These are phyloP conservation scores for Chironomus striatipennis DNA, from an alignment of 1,140 invertebrate genomes.

Conservation along the genomic window DNA sequence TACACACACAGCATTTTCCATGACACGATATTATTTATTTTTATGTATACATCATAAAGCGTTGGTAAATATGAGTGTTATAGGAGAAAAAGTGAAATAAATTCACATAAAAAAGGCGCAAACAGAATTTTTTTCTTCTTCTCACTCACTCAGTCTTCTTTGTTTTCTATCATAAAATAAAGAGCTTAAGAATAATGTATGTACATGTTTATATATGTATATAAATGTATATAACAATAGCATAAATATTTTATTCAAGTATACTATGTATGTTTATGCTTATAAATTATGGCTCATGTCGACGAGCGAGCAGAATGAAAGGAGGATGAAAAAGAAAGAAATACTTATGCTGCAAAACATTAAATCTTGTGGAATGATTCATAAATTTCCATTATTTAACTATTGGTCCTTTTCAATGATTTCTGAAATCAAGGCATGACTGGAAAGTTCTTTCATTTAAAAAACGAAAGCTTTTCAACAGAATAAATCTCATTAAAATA, in stretches of 20 bases:
- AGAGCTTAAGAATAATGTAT: conserved; percentile 8
- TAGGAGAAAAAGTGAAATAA: background rate
- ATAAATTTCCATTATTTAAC: conserved; percentile 4
- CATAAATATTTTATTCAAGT: conserved; percentile 4
- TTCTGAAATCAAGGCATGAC: background rate
- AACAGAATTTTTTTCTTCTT: background rate
- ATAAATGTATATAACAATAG: background rate
- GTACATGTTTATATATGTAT: background rate
- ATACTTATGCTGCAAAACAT: background rate
- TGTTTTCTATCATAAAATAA: background rate
- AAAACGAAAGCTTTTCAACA: too few relatives aligned
- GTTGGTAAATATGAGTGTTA: conserved; percentile 5
- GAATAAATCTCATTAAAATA: too few relatives aligned
- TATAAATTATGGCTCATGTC: background rate
- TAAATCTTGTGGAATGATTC: background rate
- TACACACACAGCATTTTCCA: background rate
- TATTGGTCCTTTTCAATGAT: background rate
- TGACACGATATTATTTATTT: background rate
- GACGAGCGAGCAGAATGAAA: background rate
- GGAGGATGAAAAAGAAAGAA: background rate
- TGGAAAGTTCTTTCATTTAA: background rate
- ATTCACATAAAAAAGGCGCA: background rate
- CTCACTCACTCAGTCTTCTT: background rate
- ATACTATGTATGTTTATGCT: background rate
- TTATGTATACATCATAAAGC: conserved; percentile 7